Base-by-base conservation (phyloP, 1,140 invertebrate genomes). In the Heliconius himera region DNA sequence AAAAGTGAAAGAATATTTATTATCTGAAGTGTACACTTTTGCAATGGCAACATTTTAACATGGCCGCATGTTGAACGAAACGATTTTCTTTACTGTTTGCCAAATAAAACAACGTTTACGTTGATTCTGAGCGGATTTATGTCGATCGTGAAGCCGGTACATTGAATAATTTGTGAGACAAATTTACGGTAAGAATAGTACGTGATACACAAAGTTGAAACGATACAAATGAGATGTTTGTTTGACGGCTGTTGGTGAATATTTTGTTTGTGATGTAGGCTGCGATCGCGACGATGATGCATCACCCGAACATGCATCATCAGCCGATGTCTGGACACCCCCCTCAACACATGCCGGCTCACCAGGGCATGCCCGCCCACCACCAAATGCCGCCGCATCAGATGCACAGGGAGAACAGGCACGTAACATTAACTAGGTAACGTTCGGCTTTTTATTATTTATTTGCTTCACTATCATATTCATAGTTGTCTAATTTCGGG, bases 11-110 rank as follows among this genome's bases (percentile, higher is more conserved):
- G n/a, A 22, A 56, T 56, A 29, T 22, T 66, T 29, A 66, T 29
- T 66, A 66, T 29, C 60, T 66, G 22, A n/a, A 66, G 60, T 26
- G 20, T 66, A 29, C 9, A 29, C 26, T n/a, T 22, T 18, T 18
- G 9, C 8, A 16, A 54, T 75, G 60, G 88, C 87, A 90, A 92
- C 90, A 92, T 90, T 91, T 90, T 91, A 94, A 93, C 91, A 94
- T 94, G 93, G 93, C 93, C 93, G 93, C 93, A 94, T 94, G 93
- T 94, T 94, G 93, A 94, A 93, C 91, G 88, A 93, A 90, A 93
- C 91, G 89, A 94, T 94, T 94, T 91, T 94, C 93, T 94, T 94
- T 94, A 94, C 93, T 94, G 93, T 94, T 93, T 87, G 93, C 93
- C 93, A 91, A 92, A 91, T 89, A 89, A 89, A 88, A 82, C 82